Base-by-base conservation (phyloP, 2,113 vertebrate species). In the Naja naja region DNA sequence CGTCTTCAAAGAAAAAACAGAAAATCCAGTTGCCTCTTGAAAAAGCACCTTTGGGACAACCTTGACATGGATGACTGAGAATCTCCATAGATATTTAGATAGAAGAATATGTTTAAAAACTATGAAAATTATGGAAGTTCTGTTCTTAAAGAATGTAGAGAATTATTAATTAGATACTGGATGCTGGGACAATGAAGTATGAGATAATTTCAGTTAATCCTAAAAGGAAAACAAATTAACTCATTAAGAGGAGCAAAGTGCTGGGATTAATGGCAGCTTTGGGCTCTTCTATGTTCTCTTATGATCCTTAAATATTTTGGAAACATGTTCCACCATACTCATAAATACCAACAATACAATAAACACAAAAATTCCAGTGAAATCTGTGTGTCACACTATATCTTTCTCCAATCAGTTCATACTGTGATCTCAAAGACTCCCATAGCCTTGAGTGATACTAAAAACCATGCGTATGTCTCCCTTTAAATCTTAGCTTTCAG, bases 221-320 rank as follows among this genome's bases (percentile, higher is more conserved):
- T 92, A 74, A 88, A 81, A 91, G 49, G 27, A 87, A 91, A 87
- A 92, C 56, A 74, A 92, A 92, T 94, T 88, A 89, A 91, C 88
- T 93, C 90, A 91, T 93, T 88, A 94, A 90, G 52, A 87, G 22
- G 27, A 39, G 43, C 47, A 92, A 92, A 87, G 53, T 49, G 43
- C 11, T 45, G 22, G 49, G 56, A 90, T 69, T 91, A 92, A 90
- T 74, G 69, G 89, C 64, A 90, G 81, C 43, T 39, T 85, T 58
- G 56, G 47, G 14, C n/a, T 55, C 69, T 87, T 74, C 92, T 85
- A 90, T 89, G 88, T 52, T 86, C 88, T 89, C 47, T 87, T 39
- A 11, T 64, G 53, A 30, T 88, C 8, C 9, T 92, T 87, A 92
- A 90, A 87, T 88, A 94, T 87, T 88, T 91, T 30, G 3, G 58